Conservation (phyloP, 2,797 vertebrate species). For the Lagorchestes hirsutus region DNA sequence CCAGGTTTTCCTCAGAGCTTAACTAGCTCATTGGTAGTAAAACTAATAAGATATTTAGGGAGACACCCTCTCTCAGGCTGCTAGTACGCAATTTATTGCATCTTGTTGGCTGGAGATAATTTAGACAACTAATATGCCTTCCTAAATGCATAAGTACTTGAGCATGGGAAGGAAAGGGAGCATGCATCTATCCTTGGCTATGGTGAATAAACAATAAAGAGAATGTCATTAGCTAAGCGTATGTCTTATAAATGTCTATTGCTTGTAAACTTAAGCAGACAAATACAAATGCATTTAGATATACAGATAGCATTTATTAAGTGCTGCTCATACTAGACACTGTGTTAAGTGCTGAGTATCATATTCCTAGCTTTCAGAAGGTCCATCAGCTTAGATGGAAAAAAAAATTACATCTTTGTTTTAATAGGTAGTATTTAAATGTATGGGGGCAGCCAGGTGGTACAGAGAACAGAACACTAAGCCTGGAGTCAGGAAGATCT, state of each 20-base stretch:
- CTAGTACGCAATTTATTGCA: not conserved
- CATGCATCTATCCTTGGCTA: not conserved
- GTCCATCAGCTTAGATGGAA: not conserved
- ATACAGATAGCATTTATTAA: not conserved
- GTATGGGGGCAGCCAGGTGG: not conserved
- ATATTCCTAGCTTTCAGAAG: not conserved
- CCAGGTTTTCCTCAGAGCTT: not conserved
- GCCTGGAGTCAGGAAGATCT: not conserved
- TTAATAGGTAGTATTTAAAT: not conserved
- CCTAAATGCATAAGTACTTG: not conserved
- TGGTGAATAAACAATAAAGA: not conserved
- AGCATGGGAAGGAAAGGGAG: not conserved
- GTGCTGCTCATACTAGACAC: not conserved
- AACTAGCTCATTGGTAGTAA: not conserved
- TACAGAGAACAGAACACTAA: not conserved
- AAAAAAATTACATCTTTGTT: not conserved
- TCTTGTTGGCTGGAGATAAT: not conserved
- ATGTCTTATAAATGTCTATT: not conserved
- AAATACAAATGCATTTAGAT: not conserved
- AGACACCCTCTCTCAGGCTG: slow-evolving; percentile 11
- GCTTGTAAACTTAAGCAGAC: slow-evolving; percentile 4
- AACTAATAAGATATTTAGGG: slow-evolving; percentile 24
- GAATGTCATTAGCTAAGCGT: not conserved
- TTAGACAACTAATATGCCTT: slow-evolving; percentile 18
- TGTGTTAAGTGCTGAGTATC: not conserved